Percentiles rank a stretch among this genome's conserved stretches.
Conservation (phyloP, 2,888 invertebrate genomes). For the Dolomedes plantarius region DNA sequence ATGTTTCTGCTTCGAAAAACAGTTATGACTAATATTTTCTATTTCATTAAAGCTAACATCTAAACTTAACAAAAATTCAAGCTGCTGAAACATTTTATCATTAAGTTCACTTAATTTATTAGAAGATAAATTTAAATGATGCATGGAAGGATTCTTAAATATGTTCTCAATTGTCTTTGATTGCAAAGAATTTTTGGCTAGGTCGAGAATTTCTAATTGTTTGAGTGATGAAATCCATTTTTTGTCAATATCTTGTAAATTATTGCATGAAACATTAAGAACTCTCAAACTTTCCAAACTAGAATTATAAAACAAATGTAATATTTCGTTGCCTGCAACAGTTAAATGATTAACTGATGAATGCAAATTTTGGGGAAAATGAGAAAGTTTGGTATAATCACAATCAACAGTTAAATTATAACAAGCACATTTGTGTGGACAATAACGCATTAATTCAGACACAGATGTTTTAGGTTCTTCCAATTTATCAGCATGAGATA, state of each 20-base stretch:
- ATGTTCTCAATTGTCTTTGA: slow-evolving; percentile 24
- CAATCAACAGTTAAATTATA: slow-evolving; percentile 34
- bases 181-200: slow-evolving; percentile 47
- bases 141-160: slow-evolving; percentile 20
- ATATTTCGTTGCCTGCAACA: slow-evolving; percentile 45
- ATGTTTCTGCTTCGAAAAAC: slow-evolving; percentile 23
- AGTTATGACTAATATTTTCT: slow-evolving; percentile 74
- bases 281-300: slow-evolving; percentile 31
- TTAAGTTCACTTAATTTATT: slow-evolving; percentile 46
- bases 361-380: slow-evolving; percentile 30
- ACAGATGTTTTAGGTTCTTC: slow-evolving; percentile 10
- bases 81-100: slow-evolving; percentile 73
- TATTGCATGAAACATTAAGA: slow-evolving; percentile 56
- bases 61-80: slow-evolving; percentile 74
- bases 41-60: slow-evolving; percentile 77
- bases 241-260: slow-evolving; percentile 29
- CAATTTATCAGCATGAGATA: slow-evolving; percentile 12
- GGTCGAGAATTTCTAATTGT: slow-evolving; percentile 42
- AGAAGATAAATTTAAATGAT: slow-evolving; percentile 45
- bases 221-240: slow-evolving; percentile 24
- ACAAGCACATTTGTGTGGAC: slow-evolving; percentile 43
- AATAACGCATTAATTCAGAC: slow-evolving; percentile 19
- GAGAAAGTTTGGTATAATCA: slow-evolving; percentile 16
- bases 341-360: slow-evolving; percentile 28
- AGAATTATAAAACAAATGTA: slow-evolving; percentile 21